Evolutionary conservation across 2,888 invertebrate species (phyloP).

Genomic region (Balanococcus diminutus): DNA sequence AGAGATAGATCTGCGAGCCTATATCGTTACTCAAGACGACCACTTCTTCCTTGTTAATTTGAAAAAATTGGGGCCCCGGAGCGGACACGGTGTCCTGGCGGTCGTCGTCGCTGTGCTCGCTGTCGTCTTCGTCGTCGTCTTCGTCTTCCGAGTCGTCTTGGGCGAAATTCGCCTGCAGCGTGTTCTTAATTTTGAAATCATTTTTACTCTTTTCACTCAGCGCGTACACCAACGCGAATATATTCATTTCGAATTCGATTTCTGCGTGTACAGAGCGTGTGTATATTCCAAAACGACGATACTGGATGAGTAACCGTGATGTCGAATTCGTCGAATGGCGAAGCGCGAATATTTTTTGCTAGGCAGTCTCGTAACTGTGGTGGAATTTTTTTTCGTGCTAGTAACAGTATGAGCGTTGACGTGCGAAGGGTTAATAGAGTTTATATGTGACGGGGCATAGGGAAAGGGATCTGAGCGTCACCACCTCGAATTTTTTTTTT

Average conservation of each 20-base stretch:
- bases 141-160: not conserved
- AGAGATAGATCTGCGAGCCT: conserved; percentile 42
- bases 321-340: not conserved
- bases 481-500: too few relatives aligned
- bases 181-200: conserved; percentile 44
- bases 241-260: conserved; percentile 39
- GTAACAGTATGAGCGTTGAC: too few relatives aligned
- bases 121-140: conserved; percentile 22
- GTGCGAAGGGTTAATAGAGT: too few relatives aligned
- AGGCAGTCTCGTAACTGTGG: not conserved
- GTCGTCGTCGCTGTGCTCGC: not conserved
- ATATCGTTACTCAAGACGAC: conserved; percentile 37
- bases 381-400: not conserved
- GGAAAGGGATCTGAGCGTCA: too few relatives aligned
- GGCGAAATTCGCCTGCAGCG: not conserved
- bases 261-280: not conserved
- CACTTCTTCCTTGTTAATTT: conserved; percentile 49
- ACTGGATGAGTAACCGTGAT: not conserved
- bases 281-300: not conserved
- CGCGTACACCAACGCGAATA: conserved; percentile 40
- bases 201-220: conserved; percentile 45
- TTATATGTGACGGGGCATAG: too few relatives aligned
- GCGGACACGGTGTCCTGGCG: not conserved
- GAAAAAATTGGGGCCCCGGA: conserved; percentile 43
- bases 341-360: not conserved